Evolutionary conservation across 1,140 invertebrate genomes (phyloP).

Genomic region (Philotrypesis tridentata): DNA sequence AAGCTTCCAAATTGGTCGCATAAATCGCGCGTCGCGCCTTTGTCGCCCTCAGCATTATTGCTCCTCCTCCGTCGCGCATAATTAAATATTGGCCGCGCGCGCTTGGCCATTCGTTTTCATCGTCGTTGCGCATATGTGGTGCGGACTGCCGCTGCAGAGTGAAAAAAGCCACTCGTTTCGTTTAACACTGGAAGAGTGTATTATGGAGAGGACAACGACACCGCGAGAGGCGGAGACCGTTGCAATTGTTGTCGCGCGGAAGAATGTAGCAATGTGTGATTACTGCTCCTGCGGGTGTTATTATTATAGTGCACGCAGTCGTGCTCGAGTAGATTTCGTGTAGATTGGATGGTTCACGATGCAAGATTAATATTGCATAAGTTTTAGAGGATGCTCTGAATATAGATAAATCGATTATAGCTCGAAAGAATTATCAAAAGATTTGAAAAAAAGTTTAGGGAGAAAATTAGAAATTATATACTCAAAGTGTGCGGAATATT

Average conservation of each 20-base stretch:
- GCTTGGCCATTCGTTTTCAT: constrained; percentile 6
- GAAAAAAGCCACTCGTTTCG: constrained; percentile 9
- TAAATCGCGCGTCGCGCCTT: constrained; percentile 26
- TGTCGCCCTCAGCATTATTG: background rate
- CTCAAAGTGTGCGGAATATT: too few species aligned
- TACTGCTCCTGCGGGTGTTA: background rate
- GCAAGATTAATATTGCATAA: too few species aligned
- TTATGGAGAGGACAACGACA: constrained; percentile 13
- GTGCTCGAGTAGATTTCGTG: too few species aligned
- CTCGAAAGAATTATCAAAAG: too few species aligned
- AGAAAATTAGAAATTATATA: too few species aligned
- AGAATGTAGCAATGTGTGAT: background rate
- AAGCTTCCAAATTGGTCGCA: constrained; percentile 6
- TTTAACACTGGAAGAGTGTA: background rate
- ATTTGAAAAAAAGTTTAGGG: too few species aligned
- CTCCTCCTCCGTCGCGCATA: constrained; percentile 5
- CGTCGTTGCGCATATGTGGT: background rate
- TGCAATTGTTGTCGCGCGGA: background rate
- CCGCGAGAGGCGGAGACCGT: background rate
- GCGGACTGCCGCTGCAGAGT: too few species aligned
- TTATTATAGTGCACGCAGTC: background rate
- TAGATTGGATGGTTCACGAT: too few species aligned
- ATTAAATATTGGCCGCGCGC: background rate
- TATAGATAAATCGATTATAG: too few species aligned
- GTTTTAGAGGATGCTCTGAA: too few species aligned